Conservation (phyloP, 1,140 invertebrate species). For the Aphidius ervi region DNA sequence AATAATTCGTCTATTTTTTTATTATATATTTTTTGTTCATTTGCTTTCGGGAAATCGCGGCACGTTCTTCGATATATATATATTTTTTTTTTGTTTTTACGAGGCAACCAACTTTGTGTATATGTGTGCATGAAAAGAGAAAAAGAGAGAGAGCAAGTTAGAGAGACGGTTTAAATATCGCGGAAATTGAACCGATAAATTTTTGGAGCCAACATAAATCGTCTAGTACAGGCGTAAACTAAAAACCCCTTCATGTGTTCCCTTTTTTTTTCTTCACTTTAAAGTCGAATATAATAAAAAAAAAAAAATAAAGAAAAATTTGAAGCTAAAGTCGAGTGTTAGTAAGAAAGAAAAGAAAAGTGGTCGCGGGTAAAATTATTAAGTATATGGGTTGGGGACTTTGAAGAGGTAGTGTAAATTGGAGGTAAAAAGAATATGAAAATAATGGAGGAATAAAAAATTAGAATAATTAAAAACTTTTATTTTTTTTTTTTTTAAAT, state of each 20-base stretch:
- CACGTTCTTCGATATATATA: neutral
- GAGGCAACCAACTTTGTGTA: neutral
- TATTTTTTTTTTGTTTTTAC: too few species aligned
- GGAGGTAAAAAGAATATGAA: too few species aligned
- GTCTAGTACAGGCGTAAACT: constrained; percentile 28
- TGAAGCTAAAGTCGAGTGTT: neutral
- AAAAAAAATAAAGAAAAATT: neutral
- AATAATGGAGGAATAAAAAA: too few species aligned
- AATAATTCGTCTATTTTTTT: neutral
- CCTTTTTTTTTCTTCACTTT: neutral
- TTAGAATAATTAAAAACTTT: constrained; percentile 1
- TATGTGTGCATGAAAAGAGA: constrained; percentile 5
- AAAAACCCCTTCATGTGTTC: constrained; percentile 18
- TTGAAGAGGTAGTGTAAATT: too few species aligned
- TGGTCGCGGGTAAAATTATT: neutral
- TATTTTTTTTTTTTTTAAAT: neutral
- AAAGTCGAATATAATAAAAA: neutral
- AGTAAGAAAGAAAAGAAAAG: neutral
- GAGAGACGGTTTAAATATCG: constrained; percentile 37
- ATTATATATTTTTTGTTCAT: neutral
- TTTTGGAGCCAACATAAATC: constrained; percentile 42
- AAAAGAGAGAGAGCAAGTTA: neutral
- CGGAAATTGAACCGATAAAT: constrained; percentile 53
- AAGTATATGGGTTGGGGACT: too few species aligned
- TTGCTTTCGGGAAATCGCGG: neutral